Conservation (phyloP, 2,113 vertebrate species). For the Blennius ocellaris region DNA sequence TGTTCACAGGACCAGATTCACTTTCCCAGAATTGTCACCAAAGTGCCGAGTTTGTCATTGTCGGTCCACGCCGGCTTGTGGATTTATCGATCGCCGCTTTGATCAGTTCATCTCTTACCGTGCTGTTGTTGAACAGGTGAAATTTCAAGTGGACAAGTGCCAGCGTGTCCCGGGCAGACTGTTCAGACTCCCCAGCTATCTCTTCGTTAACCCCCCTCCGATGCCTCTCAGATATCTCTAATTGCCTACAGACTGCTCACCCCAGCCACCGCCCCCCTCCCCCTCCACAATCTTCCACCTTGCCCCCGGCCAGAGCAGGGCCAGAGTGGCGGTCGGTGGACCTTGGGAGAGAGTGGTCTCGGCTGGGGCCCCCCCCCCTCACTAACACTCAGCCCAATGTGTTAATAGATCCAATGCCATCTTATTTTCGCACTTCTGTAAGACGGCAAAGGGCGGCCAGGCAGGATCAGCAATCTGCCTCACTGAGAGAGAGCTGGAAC, state of each 20-base stretch:
- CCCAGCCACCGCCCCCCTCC: background rate
- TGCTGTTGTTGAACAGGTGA: constrained; percentile 64
- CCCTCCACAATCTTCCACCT: constrained; percentile 50
- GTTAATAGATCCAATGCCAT: constrained; percentile 92
- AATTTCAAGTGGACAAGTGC: constrained; percentile 67
- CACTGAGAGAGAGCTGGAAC: constrained; percentile 73
- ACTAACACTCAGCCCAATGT: constrained; percentile 86
- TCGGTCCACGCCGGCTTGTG: constrained; percentile 39
- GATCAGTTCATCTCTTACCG: constrained; percentile 49
- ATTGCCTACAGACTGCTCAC: constrained; percentile 50
- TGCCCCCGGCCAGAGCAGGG: constrained; percentile 65
- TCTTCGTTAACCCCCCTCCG: constrained; percentile 33
- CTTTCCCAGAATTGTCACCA: background rate
- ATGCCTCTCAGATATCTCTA: constrained; percentile 47
- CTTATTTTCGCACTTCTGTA: constrained; percentile 91
- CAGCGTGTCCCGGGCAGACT: constrained; percentile 51
- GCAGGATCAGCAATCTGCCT: constrained; percentile 83
- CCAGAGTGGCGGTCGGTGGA: constrained; percentile 67
- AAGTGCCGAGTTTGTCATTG: background rate
- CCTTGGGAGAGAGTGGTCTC: constrained; percentile 74
- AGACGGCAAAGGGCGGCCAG: constrained; percentile 86
- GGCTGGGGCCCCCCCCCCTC: constrained; percentile 77
- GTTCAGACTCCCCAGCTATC: constrained; percentile 2
- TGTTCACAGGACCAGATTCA: background rate
- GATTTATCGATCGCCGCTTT: constrained; percentile 53